Percentiles rank a stretch among this genome's conserved stretches.
phyloP scores from a whole-genome alignment of 2,113 vertebrate genomes.

The Gymnorhina tibicen region DNA sequence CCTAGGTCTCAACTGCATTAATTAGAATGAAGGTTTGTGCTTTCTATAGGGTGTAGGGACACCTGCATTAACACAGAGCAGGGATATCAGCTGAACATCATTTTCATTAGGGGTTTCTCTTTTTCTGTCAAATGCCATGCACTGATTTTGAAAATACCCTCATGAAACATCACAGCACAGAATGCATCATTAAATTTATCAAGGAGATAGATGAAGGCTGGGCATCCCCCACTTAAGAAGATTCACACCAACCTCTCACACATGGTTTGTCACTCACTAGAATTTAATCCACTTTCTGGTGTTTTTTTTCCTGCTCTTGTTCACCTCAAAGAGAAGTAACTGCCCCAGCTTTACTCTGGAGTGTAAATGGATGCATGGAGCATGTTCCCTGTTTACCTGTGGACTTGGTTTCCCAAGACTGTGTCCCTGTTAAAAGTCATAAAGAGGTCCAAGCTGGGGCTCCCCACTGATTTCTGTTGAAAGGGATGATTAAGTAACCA shows the following conservation, averaged over 20 bases:
- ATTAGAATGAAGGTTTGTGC: neutral
- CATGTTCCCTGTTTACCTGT: neutral
- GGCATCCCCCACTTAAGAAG: neutral
- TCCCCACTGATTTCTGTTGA: neutral
- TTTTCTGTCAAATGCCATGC: neutral
- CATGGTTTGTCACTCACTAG: neutral
- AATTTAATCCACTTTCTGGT: neutral
- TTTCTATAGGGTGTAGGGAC: neutral
- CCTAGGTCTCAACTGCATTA: neutral
- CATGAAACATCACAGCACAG: neutral
- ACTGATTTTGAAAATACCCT: neutral
- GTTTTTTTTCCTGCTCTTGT: too few species aligned
- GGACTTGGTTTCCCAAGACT: neutral
- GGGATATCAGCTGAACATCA: neutral
- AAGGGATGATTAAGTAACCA: neutral
- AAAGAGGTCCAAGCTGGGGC: neutral
- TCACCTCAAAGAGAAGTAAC: neutral
- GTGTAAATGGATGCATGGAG: neutral
- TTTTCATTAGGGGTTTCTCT: neutral
- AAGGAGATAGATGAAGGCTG: neutral
- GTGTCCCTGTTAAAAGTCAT: neutral
- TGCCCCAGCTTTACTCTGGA: neutral
- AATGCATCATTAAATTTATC: neutral
- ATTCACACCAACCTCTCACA: neutral
- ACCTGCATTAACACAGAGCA: neutral